A percentile compares a stretch with the other conserved stretches of the same genome.
Evolutionary conservation across 2,797 vertebrate genomes (phyloP).

Genomic region (Dicrostonyx torquatus): DNA sequence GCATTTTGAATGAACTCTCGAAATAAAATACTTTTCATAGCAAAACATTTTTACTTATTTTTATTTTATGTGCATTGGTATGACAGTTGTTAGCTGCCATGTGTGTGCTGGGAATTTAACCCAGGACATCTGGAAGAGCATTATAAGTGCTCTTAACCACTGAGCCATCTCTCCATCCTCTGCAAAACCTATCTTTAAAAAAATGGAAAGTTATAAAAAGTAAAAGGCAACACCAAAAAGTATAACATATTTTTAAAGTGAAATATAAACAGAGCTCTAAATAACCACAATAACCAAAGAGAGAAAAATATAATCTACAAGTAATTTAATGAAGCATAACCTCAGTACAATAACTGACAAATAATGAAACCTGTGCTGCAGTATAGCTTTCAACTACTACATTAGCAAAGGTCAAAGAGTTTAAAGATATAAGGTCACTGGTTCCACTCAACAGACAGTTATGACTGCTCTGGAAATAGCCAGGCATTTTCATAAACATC

Average conservation of each 20-base stretch:
- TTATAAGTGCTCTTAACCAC: not conserved
- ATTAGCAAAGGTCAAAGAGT: slow-evolving; percentile 28
- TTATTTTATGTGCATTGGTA: not conserved
- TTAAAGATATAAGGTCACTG: not conserved
- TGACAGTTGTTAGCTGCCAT: not conserved
- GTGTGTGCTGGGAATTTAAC: not conserved
- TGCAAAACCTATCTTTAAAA: slow-evolving; percentile 54
- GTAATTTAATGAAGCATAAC: slow-evolving; percentile 38
- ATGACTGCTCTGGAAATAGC: not conserved
- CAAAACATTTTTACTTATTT: slow-evolving; percentile 8
- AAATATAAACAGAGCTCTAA: slow-evolving; percentile 21
- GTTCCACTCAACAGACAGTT: not conserved
- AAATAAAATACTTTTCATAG: not conserved
- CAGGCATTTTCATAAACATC: not conserved
- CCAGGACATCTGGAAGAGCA: not conserved
- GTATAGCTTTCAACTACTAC: not conserved
- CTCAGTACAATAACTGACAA: slow-evolving; percentile 25
- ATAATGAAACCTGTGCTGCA: slow-evolving; percentile 54
- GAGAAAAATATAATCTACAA: slow-evolving; percentile 43
- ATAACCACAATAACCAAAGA: not conserved
- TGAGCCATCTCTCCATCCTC: not conserved
- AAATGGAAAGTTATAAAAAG: slow-evolving; percentile 59
- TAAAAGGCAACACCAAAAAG: slow-evolving; percentile 12
- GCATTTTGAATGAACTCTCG: not conserved
- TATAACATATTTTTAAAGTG: slow-evolving; percentile 10